These are phyloP conservation scores for Erebia palarica DNA, from an alignment of 2,888 invertebrate genomes.

Conservation along the genomic window DNA sequence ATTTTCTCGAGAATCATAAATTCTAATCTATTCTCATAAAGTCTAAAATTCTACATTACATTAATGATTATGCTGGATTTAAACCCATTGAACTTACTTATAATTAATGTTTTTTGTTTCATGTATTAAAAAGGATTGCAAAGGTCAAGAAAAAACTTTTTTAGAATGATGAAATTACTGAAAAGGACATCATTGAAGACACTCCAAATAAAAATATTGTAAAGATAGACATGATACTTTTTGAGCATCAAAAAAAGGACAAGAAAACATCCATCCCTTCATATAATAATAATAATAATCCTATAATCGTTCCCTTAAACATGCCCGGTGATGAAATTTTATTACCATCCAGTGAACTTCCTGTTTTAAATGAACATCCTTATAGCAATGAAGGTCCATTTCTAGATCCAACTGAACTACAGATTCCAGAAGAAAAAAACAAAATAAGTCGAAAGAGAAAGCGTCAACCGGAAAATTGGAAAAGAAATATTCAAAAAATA, in stretches of 20 bases:
- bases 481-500: not conserved
- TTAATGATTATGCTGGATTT: not conserved
- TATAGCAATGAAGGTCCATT: not conserved
- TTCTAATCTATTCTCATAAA: not conserved
- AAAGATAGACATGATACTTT: constrained; percentile 4
- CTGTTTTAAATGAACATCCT: not conserved
- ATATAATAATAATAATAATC: not conserved
- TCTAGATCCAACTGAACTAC: not conserved
- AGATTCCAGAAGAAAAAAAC: not conserved
- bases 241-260: constrained; percentile 1
- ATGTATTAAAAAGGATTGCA: too few relatives aligned
- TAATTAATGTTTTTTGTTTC: not conserved
- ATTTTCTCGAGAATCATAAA: not conserved
- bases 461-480: not conserved
- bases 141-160: constrained; percentile 1
- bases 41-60: not conserved
- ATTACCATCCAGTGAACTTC: not conserved
- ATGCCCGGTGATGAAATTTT: not conserved
- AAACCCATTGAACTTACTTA: not conserved
- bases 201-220: constrained; percentile 4
- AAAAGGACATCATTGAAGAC: not conserved
- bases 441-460: not conserved
- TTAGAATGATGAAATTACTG: not conserved
- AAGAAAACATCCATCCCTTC: not conserved
- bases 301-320: not conserved